Percentiles rank a stretch among this genome's conserved stretches.
Conservation (phyloP, 2,797 vertebrate genomes). For the Acanthornis magna region DNA sequence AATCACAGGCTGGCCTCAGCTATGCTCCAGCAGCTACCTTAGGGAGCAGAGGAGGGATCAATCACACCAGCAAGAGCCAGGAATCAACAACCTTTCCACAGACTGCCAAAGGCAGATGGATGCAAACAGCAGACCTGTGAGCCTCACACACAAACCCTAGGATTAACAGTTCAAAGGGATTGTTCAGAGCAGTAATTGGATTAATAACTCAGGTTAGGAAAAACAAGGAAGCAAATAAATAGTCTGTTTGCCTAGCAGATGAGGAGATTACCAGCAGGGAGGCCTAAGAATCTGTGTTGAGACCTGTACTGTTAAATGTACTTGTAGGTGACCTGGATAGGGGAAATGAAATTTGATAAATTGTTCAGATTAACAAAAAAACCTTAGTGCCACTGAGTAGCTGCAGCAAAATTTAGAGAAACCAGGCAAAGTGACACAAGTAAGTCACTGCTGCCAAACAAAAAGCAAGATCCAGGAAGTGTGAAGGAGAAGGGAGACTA, state of each 20-base stretch:
- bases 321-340: neutral
- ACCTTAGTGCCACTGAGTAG: neutral
- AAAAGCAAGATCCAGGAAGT: neutral
- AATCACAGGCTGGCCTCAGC: neutral
- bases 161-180: slow-evolving; percentile 45
- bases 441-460: neutral
- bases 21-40: neutral
- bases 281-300: neutral
- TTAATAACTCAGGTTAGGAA: slow-evolving; percentile 36
- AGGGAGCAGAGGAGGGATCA: neutral
- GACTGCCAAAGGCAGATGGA: neutral
- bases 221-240: slow-evolving; percentile 49
- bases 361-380: neutral
- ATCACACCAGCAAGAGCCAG: neutral
- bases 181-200: slow-evolving; percentile 31
- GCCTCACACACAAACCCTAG: neutral
- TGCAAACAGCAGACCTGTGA: neutral
- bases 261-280: slow-evolving; percentile 36
- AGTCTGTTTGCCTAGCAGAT: neutral
- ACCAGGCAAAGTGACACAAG: neutral
- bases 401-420: neutral
- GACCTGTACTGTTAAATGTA: neutral
- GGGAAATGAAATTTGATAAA: neutral
- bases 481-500: neutral
- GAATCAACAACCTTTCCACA: rapidly evolving